Percentiles rank a stretch among this genome's conserved stretches.
Conservation (phyloP, 2,797 vertebrate genomes). For the Pangasius krempfi region DNA sequence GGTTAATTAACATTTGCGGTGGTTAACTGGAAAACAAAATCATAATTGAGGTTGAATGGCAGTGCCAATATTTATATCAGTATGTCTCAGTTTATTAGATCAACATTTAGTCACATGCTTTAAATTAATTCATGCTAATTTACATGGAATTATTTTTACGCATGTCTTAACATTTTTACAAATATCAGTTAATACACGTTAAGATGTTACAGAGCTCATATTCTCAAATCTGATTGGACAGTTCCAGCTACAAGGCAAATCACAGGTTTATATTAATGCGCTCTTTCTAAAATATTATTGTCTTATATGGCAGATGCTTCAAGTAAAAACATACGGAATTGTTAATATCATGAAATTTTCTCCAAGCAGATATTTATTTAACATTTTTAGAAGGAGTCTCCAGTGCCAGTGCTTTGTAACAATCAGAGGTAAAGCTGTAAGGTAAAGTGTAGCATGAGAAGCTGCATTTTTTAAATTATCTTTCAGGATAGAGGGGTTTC, state of each 20-base stretch:
- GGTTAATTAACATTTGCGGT: background rate
- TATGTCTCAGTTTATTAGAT: background rate
- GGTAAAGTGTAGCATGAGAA: background rate
- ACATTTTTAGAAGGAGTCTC: background rate
- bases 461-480: background rate
- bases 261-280: too few species aligned
- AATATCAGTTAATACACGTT: background rate
- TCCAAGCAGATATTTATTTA: background rate
- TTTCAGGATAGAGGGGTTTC: background rate
- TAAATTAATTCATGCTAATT: background rate
- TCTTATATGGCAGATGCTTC: too few species aligned
- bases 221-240: background rate
- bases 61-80: background rate
- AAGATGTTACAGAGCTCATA: background rate
- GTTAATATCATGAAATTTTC: too few species aligned
- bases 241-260: too few species aligned
- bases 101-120: background rate
- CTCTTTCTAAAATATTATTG: too few species aligned
- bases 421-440: background rate
- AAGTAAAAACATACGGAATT: too few species aligned
- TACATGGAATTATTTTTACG: background rate
- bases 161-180: background rate
- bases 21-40: too few species aligned
- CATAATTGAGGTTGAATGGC: background rate
- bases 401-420: background rate